phyloP scores from a whole-genome alignment of 1,140 invertebrate genomes.

The Ips typographus region DNA sequence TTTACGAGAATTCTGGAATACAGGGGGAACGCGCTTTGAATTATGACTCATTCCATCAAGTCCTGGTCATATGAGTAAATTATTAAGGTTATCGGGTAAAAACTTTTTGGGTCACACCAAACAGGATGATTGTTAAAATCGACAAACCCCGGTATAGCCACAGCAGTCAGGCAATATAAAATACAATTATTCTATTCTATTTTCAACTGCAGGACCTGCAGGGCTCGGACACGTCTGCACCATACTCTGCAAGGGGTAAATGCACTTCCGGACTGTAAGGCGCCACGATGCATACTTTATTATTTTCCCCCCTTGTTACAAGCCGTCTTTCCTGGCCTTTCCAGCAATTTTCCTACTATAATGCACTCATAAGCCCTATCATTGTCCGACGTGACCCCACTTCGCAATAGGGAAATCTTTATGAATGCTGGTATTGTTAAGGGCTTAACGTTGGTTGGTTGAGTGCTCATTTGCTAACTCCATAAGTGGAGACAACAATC shows the following conservation, averaged over 20 bases:
- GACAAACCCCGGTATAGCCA: slow-evolving; percentile 4
- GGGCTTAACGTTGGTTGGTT: no score
- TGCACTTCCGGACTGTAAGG: slow-evolving; percentile 35
- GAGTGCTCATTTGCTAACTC: no score
- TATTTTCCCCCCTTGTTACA: slow-evolving; percentile 1
- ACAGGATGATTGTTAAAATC: background rate
- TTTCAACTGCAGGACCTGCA: slow-evolving; percentile 32
- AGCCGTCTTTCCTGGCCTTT: background rate
- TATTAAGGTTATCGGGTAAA: no score
- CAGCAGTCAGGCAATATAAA: background rate
- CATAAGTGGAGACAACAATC: no score
- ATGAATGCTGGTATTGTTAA: background rate
- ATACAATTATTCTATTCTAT: slow-evolving; percentile 37
- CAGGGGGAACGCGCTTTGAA: no score
- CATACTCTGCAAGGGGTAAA: slow-evolving; percentile 34
- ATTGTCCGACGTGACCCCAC: background rate
- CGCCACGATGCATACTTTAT: slow-evolving; percentile 26
- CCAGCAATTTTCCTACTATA: slow-evolving; percentile 12
- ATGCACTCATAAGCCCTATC: background rate
- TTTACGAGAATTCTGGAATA: slow-evolving; percentile 4
- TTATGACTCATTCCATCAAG: no score
- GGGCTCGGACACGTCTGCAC: slow-evolving; percentile 32
- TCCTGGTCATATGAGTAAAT: no score
- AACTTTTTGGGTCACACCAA: no score
- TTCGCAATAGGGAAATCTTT: background rate